Conservation (phyloP, 2,797 vertebrate genomes). For the Chiloscyllium punctatum region DNA sequence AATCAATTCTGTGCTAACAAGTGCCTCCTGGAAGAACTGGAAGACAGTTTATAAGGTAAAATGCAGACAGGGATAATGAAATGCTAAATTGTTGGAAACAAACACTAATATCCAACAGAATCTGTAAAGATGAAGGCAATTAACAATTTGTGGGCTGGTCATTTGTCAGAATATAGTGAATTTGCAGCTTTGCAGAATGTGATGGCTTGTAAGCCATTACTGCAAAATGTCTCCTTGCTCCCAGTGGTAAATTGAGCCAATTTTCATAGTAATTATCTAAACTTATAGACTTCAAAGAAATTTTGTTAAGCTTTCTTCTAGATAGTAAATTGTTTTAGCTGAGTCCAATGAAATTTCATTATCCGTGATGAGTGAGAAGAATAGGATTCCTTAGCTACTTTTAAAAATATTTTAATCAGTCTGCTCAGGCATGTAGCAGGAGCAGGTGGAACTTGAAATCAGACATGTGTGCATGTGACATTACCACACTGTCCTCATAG, state of each 20-base stretch:
- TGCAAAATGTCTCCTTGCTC: neutral
- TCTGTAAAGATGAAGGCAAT: neutral
- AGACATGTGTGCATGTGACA: too few relatives aligned
- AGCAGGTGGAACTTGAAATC: too few relatives aligned
- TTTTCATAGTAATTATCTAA: neutral
- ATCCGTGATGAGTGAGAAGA: neutral
- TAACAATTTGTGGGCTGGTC: neutral
- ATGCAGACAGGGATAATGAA: neutral
- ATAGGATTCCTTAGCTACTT: neutral
- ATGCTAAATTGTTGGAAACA: neutral
- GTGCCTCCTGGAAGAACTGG: neutral
- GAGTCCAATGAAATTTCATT: neutral
- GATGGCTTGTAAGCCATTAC: neutral
- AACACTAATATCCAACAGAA: neutral
- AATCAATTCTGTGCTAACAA: neutral
- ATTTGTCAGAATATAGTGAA: neutral
- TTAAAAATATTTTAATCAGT: too few relatives aligned
- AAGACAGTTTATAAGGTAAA: neutral
- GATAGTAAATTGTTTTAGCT: too few relatives aligned
- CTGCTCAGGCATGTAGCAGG: too few relatives aligned
- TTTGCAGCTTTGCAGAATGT: neutral
- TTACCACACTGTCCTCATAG: too few relatives aligned
- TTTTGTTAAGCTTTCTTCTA: neutral
- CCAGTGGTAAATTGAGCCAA: neutral
- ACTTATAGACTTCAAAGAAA: neutral